Evolutionary conservation across 2,797 vertebrate genomes (phyloP).

Genomic region (Cyclopterus lumpus): DNA sequence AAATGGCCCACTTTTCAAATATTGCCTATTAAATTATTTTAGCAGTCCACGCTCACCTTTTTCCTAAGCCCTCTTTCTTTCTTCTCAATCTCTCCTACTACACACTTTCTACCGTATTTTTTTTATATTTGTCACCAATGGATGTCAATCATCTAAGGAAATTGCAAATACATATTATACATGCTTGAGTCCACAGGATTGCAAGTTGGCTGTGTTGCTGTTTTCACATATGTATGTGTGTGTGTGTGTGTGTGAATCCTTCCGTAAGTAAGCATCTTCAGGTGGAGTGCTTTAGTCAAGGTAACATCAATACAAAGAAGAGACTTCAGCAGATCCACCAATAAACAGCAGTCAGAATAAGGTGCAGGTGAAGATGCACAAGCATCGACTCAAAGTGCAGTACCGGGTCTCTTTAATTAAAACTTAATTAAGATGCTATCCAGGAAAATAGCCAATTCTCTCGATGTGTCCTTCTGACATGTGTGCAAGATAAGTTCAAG

Average conservation of each 20-base stretch:
- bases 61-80: neutral
- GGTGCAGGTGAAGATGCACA: slow-evolving; percentile 44
- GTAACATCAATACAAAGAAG: slow-evolving; percentile 42
- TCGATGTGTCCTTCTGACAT: slow-evolving; percentile 29
- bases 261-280: neutral
- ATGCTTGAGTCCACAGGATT: neutral
- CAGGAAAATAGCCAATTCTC: slow-evolving; percentile 33
- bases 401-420: slow-evolving; percentile 60
- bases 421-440: slow-evolving; percentile 68
- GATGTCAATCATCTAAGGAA: neutral
- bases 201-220: neutral
- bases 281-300: slow-evolving; percentile 36
- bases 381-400: slow-evolving; percentile 44
- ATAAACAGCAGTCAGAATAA: slow-evolving; percentile 45
- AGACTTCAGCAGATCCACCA: slow-evolving; percentile 42
- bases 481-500: slow-evolving; percentile 17
- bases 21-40: slow-evolving; percentile 45
- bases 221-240: neutral
- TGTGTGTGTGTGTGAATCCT: slow-evolving; percentile 6
- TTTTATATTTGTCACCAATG: neutral
- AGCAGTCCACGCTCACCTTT: slow-evolving; percentile 2
- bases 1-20: slow-evolving; percentile 48
- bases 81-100: neutral
- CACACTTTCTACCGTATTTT: neutral
- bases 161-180: neutral